Evolutionary conservation across 2,113 vertebrate species (phyloP), one percentile per base, ranked within the genome.

Genomic region (Chlamydotis undulata): DNA sequence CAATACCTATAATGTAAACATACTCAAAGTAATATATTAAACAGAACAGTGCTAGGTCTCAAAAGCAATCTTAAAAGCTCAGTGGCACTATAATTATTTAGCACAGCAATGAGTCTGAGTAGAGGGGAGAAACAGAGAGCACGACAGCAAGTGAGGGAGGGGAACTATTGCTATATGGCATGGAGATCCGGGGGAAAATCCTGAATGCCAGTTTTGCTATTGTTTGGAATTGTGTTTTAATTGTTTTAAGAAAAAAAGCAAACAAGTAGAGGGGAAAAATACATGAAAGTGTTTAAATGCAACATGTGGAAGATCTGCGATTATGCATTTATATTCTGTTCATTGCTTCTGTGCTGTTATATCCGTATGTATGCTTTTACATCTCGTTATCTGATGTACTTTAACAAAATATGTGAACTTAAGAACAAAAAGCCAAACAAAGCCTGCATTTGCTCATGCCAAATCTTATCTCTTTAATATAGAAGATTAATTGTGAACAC

Each of bases 351-450:
- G 4, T 29, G 41, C 84, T 33, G 7, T 61, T 75, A 23, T 39
- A 37, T 33, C n/a, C 12, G 3, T 45, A 10, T 53, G 15, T 74
- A n/a, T 61, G 63, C 35, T 87, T 87, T 85, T 70, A 45, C 28
- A 37, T 53, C 49, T 81, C 39, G 45, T 74, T 87, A 89, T 91
- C 77, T 87, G 80, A 76, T 82, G 29, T 37, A 73, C 56, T 69
- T 87, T 18, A 73, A 73, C 57, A 92, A 87, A 93, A 89, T 73
- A 73, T 11, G n/a, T 79, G 74, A 92, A 79, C 35, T 57, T 79
- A 53, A 76, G 86, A 84, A 71, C 31, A 87, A 90, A 93, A 93
- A 41, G 49, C 61, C 80, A 87, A 88, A 67, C 63, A 93, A 93
- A 83, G 22, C 74, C 76, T 56, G 33, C 50, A 61, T 65, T 73